Percentiles rank a stretch among this genome's conserved stretches.
These are phyloP conservation scores for Otolemur crassicaudatus DNA, from an alignment of 2,797 vertebrate genomes.

Conservation along the genomic window DNA sequence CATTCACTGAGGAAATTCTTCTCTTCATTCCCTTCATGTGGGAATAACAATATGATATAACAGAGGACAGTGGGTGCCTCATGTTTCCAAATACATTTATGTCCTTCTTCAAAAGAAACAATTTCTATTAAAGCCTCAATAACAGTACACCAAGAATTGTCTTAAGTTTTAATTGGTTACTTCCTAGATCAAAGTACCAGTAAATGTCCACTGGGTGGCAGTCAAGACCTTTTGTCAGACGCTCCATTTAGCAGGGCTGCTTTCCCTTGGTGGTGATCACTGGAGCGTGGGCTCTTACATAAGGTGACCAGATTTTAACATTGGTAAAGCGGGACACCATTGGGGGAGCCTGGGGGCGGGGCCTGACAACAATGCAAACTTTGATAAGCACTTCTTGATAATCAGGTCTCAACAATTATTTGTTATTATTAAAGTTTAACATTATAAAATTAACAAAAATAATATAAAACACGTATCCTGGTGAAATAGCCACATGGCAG, in stretches of 20 bases:
- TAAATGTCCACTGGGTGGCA: not conserved
- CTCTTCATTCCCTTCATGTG: not conserved
- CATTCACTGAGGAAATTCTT: not conserved
- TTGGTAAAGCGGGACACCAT: too few relatives aligned
- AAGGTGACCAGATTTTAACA: too few relatives aligned
- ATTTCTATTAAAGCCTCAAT: not conserved
- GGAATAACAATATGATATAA: not conserved
- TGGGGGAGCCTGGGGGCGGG: too few relatives aligned
- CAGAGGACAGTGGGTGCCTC: not conserved
- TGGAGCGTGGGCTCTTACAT: not conserved
- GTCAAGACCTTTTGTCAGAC: not conserved
- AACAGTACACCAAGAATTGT: not conserved
- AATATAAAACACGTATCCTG: too few relatives aligned
- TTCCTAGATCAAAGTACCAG: not conserved
- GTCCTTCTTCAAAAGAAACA: not conserved
- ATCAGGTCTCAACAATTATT: too few relatives aligned
- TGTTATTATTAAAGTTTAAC: too few relatives aligned
- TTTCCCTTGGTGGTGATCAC: not conserved
- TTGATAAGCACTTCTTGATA: too few relatives aligned
- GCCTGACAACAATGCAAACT: too few relatives aligned
- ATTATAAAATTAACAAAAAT: too few relatives aligned
- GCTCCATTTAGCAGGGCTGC: accelerated
- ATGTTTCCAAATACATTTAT: not conserved
- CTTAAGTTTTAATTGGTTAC: not conserved
- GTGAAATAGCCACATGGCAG: too few relatives aligned